Evolutionary conservation across 2,888 invertebrate species (phyloP).

Genomic region (Drosophila mimica): DNA sequence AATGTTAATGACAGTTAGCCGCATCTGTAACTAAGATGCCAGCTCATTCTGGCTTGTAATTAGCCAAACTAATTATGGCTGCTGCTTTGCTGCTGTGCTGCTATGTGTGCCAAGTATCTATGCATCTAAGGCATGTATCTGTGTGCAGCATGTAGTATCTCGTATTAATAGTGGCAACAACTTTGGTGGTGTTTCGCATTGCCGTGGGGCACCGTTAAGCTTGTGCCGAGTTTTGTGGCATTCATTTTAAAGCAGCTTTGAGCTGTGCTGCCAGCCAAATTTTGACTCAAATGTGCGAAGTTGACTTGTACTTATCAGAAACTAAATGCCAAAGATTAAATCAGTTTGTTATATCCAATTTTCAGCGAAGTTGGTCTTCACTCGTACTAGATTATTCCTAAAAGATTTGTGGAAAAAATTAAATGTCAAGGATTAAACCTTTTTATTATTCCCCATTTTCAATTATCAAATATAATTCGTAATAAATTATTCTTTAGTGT

Average conservation of each 20-base stretch:
- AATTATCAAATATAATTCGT: neutral
- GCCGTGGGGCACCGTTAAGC: conserved; percentile 51
- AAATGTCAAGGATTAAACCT: neutral
- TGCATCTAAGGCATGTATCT: conserved; percentile 5
- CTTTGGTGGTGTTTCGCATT: conserved; percentile 23
- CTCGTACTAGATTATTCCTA: neutral
- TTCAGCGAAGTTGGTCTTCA: too few relatives aligned
- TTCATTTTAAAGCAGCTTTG: conserved; percentile 58
- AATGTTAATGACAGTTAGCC: conserved; percentile 15
- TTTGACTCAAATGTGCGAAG: conserved; percentile 16
- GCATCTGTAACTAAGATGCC: conserved; percentile 2
- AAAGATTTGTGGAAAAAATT: neutral
- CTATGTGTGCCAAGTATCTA: conserved; percentile 49
- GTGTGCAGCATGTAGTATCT: conserved; percentile 15
- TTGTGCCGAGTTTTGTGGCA: conserved; percentile 23
- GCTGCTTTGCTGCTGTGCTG: conserved; percentile 33
- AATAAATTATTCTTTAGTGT: neutral
- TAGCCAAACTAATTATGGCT: conserved; percentile 72
- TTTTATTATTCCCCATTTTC: neutral
- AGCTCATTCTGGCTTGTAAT: conserved; percentile 54
- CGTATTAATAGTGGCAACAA: conserved; percentile 29
- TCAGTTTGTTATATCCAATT: neutral
- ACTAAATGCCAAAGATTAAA: neutral
- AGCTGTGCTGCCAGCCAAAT: conserved; percentile 8
- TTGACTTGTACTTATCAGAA: neutral